Base-by-base conservation (phyloP, 2,888 invertebrate species). In the Calephelis perditalis region DNA sequence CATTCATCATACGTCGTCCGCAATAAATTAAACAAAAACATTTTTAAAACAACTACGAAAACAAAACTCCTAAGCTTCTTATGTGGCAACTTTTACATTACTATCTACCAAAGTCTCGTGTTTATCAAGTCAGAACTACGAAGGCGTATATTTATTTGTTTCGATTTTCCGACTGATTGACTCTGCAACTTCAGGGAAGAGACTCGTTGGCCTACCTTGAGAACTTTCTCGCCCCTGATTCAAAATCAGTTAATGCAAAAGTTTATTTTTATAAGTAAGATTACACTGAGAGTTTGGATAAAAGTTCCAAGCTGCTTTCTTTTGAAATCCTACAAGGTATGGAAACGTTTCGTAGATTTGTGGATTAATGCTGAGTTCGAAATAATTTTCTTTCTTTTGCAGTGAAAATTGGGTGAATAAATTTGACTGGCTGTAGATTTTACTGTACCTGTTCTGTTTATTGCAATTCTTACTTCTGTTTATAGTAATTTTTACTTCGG, bases 221-320 rank as follows among this genome's bases (percentile, higher is more conserved):
- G 63, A 79, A 84, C 75, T 85, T 84, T 70, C 70, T 76, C 79
- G 73, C 76, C 78, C 80, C 82, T 85, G 84, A 89, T 88, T 87
- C 88, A 78, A 86, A 88, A 88, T 88, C 90, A 85, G 90, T 89
- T 91, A 91, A 91, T 91, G 91, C 79, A 90, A 89, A 91, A 91
- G 91, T 91, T 91, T 91, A 91, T 91, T 91, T 91, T 91, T 91
- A 90, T 91, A 91, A 91, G 91, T 91, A 86, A 91, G 91, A 91
- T 91, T 91, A 91, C 86, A 86, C 83, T 79, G 75, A 63, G 83
- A 84, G 82, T 84, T 85, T 70, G 79, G 79, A 79, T 81, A 77
- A 78, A 87, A 90, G 79, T 88, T 74, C 74, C 76, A 77, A 84
- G 82, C 83, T 79, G 85, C 84, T 85, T 88, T 87, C 85, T 85